phyloP scores from a whole-genome alignment of 2,113 vertebrate species.

The Pluvianellus socialis region DNA sequence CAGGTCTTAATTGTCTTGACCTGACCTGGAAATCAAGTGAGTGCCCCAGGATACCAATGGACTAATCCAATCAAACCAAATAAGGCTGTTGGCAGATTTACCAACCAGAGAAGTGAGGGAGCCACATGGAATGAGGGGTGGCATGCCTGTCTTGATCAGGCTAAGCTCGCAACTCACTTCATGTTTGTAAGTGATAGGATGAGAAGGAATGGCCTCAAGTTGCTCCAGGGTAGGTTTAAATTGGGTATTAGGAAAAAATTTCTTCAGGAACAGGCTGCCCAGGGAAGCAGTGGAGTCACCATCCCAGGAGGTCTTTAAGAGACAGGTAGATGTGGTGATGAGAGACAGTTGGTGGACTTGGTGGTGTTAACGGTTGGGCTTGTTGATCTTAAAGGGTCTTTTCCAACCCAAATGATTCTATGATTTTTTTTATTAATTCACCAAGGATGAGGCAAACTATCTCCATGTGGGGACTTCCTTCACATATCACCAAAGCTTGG shows the following conservation, averaged over 20 bases:
- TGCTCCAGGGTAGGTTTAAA: not conserved
- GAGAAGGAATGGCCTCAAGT: not conserved
- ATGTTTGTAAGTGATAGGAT: not conserved
- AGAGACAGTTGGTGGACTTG: not conserved
- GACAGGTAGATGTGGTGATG: fast-evolving
- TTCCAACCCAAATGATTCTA: not conserved
- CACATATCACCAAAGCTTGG: not conserved
- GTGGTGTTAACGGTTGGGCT: not conserved
- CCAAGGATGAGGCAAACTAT: not conserved
- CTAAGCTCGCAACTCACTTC: not conserved
- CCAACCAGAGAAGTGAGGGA: not conserved
- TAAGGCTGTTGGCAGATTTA: not conserved
- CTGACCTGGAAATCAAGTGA: not conserved
- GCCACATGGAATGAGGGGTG: not conserved
- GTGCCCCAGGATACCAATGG: not conserved
- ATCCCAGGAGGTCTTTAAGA: not conserved
- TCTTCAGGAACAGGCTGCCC: not conserved
- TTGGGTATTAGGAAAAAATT: not conserved
- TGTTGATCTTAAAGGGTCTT: not conserved
- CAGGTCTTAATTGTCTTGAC: not conserved
- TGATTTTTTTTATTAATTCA: not conserved
- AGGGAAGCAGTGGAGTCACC: not conserved
- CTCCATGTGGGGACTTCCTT: not conserved
- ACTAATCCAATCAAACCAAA: not conserved
- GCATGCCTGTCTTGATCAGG: not conserved